Evolutionary conservation across 2,113 vertebrate species (phyloP).

Genomic region (Cichladusa arquata): DNA sequence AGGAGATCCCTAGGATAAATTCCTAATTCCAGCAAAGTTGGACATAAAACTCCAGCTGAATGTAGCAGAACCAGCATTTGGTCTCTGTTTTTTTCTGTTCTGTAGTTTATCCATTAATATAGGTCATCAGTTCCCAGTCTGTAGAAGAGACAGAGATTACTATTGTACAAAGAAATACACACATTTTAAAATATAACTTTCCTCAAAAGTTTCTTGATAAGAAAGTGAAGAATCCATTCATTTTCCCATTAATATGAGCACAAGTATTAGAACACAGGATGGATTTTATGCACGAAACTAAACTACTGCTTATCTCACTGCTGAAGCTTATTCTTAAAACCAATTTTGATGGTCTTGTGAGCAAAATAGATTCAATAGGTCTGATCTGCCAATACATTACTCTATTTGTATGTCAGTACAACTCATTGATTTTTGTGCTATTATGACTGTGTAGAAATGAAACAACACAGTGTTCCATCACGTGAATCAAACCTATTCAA

Average conservation of each 20-base stretch:
- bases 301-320: neutral
- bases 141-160: neutral
- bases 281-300: neutral
- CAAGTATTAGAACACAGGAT: neutral
- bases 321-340: neutral
- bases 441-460: slow-evolving; percentile 13
- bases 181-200: neutral
- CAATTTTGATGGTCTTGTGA: neutral
- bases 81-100: neutral
- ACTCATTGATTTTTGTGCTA: slow-evolving; percentile 40
- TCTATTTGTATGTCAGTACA: neutral
- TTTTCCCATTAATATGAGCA: neutral
- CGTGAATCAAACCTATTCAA: neutral
- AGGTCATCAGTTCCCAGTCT: neutral
- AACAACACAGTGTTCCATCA: neutral
- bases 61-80: neutral
- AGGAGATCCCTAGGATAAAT: neutral
- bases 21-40: neutral
- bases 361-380: neutral
- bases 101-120: neutral
- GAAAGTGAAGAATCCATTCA: neutral
- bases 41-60: neutral
- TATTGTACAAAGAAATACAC: neutral
- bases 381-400: neutral
- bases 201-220: neutral